Conservation (phyloP, 2,888 invertebrate species). For the Cyclophora punctaria region DNA sequence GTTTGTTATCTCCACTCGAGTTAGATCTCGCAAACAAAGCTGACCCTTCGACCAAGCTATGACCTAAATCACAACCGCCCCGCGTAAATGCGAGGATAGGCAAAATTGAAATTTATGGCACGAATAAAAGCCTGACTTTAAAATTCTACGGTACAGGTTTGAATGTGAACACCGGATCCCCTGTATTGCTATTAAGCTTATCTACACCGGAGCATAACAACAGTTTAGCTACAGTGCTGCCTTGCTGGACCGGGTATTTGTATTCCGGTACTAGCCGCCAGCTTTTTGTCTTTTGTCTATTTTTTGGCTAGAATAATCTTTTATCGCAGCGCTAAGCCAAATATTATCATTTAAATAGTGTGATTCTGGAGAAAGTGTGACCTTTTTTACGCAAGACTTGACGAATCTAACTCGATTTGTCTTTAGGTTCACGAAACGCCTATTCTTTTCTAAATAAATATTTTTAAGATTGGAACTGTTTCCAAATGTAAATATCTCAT, state of each 20-base stretch:
- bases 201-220: slow-evolving; percentile 11
- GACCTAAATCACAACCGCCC: too few relatives aligned
- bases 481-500: too few relatives aligned
- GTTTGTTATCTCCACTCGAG: neutral
- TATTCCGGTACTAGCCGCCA: slow-evolving; percentile 11
- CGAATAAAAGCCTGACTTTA: slow-evolving; percentile 10
- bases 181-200: slow-evolving; percentile 17
- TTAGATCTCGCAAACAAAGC: slow-evolving; percentile 2
- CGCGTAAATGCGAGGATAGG: neutral
- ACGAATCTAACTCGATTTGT: neutral
- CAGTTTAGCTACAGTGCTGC: slow-evolving; percentile 3
- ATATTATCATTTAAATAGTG: slow-evolving; percentile 31
- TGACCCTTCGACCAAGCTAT: neutral
- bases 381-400: slow-evolving; percentile 8
- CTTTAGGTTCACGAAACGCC: too few relatives aligned
- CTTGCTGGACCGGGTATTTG: slow-evolving; percentile 6
- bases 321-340: slow-evolving; percentile 16
- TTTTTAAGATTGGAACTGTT: too few relatives aligned
- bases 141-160: slow-evolving; percentile 7
- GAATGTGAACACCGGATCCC: slow-evolving; percentile 12
- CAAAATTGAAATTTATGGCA: slow-evolving; percentile 23
- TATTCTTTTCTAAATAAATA: too few relatives aligned
- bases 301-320: slow-evolving; percentile 20
- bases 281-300: slow-evolving; percentile 17
- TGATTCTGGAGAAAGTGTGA: slow-evolving; percentile 12